A percentile compares a stretch with the other conserved stretches of the same genome.
phyloP scores from a whole-genome alignment of 2,797 vertebrate genomes.

The Valencia hispanica region DNA sequence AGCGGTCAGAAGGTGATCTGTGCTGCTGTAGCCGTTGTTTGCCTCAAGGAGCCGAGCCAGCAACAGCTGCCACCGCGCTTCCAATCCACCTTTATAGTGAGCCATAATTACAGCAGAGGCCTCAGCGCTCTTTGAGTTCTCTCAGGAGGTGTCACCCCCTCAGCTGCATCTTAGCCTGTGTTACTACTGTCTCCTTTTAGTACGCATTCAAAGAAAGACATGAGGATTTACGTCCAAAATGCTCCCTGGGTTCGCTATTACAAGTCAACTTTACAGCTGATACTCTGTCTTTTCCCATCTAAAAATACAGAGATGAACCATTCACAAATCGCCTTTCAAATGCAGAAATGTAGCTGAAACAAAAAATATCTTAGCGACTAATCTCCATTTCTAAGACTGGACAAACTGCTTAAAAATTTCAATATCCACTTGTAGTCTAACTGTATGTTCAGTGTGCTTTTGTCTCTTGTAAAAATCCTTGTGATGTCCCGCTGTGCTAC shows the following conservation, averaged over 20 bases:
- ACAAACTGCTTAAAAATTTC: constrained; percentile 21
- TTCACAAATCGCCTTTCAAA: constrained; percentile 16
- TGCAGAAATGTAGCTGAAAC: constrained; percentile 2
- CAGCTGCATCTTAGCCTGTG: constrained; percentile 48
- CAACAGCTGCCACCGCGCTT: constrained; percentile 62
- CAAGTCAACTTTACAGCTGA: constrained; percentile 29
- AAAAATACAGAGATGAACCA: constrained; percentile 15
- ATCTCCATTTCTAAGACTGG: constrained; percentile 24
- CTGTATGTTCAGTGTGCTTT: constrained; percentile 32
- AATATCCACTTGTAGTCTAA: constrained; percentile 23
- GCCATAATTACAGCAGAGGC: constrained; percentile 71
- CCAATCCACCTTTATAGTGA: constrained; percentile 62
- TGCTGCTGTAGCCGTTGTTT: constrained; percentile 32
- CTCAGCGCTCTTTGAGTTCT: constrained; percentile 58
- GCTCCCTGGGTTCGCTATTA: constrained; percentile 25
- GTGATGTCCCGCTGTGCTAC: constrained; percentile 33
- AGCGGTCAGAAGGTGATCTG: constrained; percentile 64
- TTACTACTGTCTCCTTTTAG: constrained; percentile 43
- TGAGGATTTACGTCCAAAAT: constrained; percentile 30
- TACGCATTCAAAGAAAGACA: constrained; percentile 47
- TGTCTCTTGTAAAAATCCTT: constrained; percentile 36
- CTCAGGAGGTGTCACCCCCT: constrained; percentile 62
- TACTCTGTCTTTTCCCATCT: constrained; percentile 9
- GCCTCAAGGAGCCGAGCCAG: constrained; percentile 58
- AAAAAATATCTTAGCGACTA: constrained; percentile 28